Evolutionary conservation across 2,888 invertebrate species (phyloP), one percentile per base, ranked within the genome.

Genomic region (Conops quadrifasciatus): DNA sequence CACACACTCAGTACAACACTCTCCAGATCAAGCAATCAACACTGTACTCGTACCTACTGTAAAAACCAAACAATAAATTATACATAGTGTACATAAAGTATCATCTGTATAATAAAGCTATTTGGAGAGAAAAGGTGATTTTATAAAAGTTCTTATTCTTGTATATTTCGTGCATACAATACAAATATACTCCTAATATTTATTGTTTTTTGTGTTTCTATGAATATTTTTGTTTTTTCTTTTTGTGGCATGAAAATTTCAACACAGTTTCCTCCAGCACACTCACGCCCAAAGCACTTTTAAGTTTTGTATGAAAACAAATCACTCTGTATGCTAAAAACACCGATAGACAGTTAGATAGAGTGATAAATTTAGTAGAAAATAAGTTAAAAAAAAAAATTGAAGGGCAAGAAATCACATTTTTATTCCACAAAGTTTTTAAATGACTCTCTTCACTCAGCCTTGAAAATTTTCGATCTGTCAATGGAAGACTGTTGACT

Each of bases 91-190:
- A 71, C 45, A 71, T 71, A 65, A 59, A 51, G 30, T 19, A 65
- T 60, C 68, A 62, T 62, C 68, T 62, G 49, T 68, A 68, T 59
- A 24, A 36, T 67, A 24, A 28, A 51, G 62, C 19, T 51, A 68
- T 68, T 62, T 62, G 68, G 68, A 68, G 68, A 68, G 26, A 62
- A 68, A 68, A 68, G 68, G 68, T 68, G 68, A 68, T 68, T 68
- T 49, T n/a, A 60, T 30, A 47, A 65, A 65, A 30, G 15, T n/a
- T 68, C 36, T 36, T 36, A 36, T 62, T 26, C 62, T 68, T 68
- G 60, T 62, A 60, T 53, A 45, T 67, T 56, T 67, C 24, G 19
- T 9, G 62, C 45, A 65, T 28, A 66, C 30, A 30, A 7, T 28
- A 59, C n/a, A n/a, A n/a, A n/a, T n/a, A n/a, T n/a, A n/a, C n/a